Conservation (phyloP, 2,888 invertebrate genomes). For the Hirtodrosophila cameraria region DNA sequence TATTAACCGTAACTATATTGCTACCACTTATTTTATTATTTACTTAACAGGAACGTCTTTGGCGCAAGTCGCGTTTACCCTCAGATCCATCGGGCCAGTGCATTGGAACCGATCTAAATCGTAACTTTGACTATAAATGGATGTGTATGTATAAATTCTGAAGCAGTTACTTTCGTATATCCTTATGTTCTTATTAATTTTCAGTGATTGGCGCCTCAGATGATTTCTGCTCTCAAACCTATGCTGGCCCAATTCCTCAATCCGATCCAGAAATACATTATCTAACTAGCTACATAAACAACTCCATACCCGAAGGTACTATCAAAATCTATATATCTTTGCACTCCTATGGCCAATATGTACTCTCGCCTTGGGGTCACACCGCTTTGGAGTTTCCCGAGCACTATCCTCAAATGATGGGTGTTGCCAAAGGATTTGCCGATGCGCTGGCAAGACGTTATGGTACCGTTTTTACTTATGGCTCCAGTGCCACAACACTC, state of each 20-base stretch:
- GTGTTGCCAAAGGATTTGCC: slow-evolving; percentile 85
- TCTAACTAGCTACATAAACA: slow-evolving; percentile 84
- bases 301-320: slow-evolving; percentile 81
- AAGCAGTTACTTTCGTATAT: background rate
- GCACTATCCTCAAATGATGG: slow-evolving; percentile 85
- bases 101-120: slow-evolving; percentile 82
- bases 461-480: slow-evolving; percentile 85
- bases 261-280: slow-evolving; percentile 86
- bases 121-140: slow-evolving; percentile 82
- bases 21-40: slow-evolving; percentile 3
- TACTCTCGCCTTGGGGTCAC: slow-evolving; percentile 87
- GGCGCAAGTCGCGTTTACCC: slow-evolving; percentile 87
- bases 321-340: slow-evolving; percentile 86
- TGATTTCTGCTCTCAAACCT: slow-evolving; percentile 83
- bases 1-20: slow-evolving; percentile 2
- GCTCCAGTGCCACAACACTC: slow-evolving; percentile 86
- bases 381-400: slow-evolving; percentile 83
- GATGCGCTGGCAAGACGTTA: slow-evolving; percentile 85
- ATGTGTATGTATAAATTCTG: slow-evolving; percentile 65
- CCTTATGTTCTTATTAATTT: no score
- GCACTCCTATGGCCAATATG: slow-evolving; percentile 87
- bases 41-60: slow-evolving; percentile 85
- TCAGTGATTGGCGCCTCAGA: slow-evolving; percentile 85
- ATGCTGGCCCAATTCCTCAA: slow-evolving; percentile 85
- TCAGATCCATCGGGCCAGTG: slow-evolving; percentile 79